Evolutionary conservation across 1,140 invertebrate genomes (phyloP), one percentile per base, ranked within the genome.

Genomic region (Hylyphantes graminicola): DNA sequence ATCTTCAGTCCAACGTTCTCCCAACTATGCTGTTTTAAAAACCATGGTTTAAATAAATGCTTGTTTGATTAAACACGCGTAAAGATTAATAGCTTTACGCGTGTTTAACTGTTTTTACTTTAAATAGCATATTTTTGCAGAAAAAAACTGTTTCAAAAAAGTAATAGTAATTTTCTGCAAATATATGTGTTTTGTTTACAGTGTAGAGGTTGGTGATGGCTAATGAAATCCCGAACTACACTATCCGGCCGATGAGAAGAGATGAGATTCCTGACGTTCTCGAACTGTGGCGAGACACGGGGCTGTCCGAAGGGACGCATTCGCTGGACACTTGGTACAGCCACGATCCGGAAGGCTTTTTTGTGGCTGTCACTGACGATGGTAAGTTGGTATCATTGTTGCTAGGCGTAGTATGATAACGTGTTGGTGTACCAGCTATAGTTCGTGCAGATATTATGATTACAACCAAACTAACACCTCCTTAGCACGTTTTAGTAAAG

Each of bases 291-390:
- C 74, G 75, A 51, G 79, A 86, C 61, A 86, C 86, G 17, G 72
- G 78, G 13, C 76, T 88, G 0, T 73, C 85, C 19, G 87, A 88
- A 75, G 87, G 86, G 3, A 81, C 72, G 0, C 51, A 87, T 75
- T 87, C 86, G 0, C 53, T 88, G 11, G 70, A 87, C 17, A 82
- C 86, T 0, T 88, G 87, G 72, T 83, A 81, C 13, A 61, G 63
- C 12, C 54, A 77, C 17, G 87, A 88, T 61, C 87, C 87, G 0
- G 85, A 87, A 21, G 87, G 86, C 19, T 88, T 88, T 63, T 84
- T 82, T 54, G 87, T 87, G 13, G 87, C 87, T 48, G 87, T 85
- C 2, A 77, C 79, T 19, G 74, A 87, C 6, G 73, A 86, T 21
- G 84, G 84, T 85, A 51, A 80, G 35, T 57, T 72, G 13, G 2